Base-by-base conservation (phyloP, 2,113 vertebrate genomes). In the Indicator indicator region DNA sequence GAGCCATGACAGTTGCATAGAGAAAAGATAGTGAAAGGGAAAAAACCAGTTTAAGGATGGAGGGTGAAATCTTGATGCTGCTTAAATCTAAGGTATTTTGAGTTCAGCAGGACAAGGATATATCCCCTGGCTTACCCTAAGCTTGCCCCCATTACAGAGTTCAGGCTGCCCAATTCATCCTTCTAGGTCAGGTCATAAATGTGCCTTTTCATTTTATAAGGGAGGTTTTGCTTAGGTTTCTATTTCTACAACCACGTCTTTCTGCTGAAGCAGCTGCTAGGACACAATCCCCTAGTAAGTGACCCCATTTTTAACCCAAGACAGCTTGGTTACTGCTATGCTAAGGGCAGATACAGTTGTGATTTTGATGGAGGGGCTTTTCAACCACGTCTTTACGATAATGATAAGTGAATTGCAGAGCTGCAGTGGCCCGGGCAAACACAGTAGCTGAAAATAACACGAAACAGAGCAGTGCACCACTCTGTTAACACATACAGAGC, bases 1-100 rank as follows among this genome's bases (percentile, higher is more conserved):
- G 88, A 95, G 48, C 88, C 89, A 91, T 94, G 85, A 95, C 80
- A 83, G 76, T 86, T 93, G 86, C 72, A 72, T 16, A 81, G 73
- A 72, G 58, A 75, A 91, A 88, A 90, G 79, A 62, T 62, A 90
- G 79, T 86, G 91, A 94, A 88, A 16, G 56, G 3, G 28, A 64
- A 91, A n/a, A 73, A 80, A 62, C 27, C 27, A 67, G 9, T 77
- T 50, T 33, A 44, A 89, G 50, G 48, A 54, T 80, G 33, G 64
- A 79, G 59, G 21, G n/a, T 85, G 44, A 90, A 95, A 90, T 42
- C 20, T 28, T 74, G 38, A 5, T 56, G 71, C 42, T 77, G 59
- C 16, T 71, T 64, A 36, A 73, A 7, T 76, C 3, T 3, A 4
- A n/a, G 42, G 13, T 28, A 54, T 24, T 59, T 63, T 23, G 33